phyloP scores from a whole-genome alignment of 2,113 vertebrate species.

The Cynoglossus semilaevis region DNA sequence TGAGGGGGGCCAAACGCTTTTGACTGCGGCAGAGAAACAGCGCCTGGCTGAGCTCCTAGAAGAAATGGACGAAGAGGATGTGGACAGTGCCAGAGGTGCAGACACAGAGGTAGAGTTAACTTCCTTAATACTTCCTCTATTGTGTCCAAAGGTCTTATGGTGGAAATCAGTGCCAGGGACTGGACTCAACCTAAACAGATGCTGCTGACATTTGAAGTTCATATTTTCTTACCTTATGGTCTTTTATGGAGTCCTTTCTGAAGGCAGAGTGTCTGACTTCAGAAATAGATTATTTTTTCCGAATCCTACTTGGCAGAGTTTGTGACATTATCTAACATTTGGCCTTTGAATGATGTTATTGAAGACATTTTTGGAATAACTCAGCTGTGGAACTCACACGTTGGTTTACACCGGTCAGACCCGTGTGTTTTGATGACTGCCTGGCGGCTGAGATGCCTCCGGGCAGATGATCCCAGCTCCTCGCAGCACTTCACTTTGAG shows the following conservation, averaged over 20 bases:
- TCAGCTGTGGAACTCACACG: constrained; percentile 4
- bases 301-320: not conserved
- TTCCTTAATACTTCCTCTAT: constrained; percentile 25
- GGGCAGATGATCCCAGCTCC: constrained; percentile 35
- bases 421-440: constrained; percentile 40
- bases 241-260: not conserved
- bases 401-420: constrained; percentile 33
- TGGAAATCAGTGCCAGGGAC: not conserved
- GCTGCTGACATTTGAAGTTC: not conserved
- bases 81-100: constrained; percentile 65
- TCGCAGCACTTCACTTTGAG: constrained; percentile 28
- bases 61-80: constrained; percentile 75
- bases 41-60: constrained; percentile 82
- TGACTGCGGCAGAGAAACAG: constrained; percentile 82
- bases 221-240: not conserved
- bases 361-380: constrained; percentile 5
- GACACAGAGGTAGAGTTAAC: constrained; percentile 58
- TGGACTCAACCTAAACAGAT: constrained; percentile 8
- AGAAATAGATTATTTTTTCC: not conserved
- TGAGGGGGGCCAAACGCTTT: constrained; percentile 71
- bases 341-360: constrained; percentile 3
- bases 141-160: constrained; percentile 17
- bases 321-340: constrained; percentile 8
- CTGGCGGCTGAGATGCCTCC: constrained; percentile 34
- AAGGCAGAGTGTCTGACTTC: not conserved